Evolutionary conservation across 2,797 vertebrate genomes (phyloP).

Genomic region (Streptopelia turtur): DNA sequence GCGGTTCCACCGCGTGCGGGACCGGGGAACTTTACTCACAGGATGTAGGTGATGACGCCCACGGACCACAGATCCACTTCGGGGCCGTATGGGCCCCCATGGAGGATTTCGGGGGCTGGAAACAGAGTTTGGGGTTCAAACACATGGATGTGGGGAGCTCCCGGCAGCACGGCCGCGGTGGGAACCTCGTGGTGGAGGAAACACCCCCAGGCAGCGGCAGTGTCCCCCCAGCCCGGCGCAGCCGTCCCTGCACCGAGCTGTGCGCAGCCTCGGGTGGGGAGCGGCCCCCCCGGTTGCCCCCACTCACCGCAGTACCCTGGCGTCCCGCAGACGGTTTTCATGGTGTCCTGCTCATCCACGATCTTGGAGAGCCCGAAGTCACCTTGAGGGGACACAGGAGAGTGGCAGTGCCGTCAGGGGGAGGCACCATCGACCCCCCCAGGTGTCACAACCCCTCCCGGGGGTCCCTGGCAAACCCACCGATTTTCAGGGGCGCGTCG

Average conservation of each 20-base stretch:
- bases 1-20: accelerated
- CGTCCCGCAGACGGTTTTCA: constrained; percentile 91
- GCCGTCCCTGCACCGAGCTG: accelerated
- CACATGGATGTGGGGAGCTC: accelerated
- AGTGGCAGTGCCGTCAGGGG: accelerated
- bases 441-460: accelerated
- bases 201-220: accelerated
- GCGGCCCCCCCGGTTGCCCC: accelerated
- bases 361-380: constrained; percentile 93
- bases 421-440: not conserved
- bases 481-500: constrained; percentile 86
- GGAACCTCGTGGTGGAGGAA: not conserved
- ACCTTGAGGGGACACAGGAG: constrained; percentile 70
- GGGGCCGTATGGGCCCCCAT: constrained; percentile 85
- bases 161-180: accelerated
- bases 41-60: constrained; percentile 91
- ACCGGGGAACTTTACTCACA: constrained; percentile 79
- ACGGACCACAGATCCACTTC: constrained; percentile 94
- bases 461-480: constrained; percentile 55
- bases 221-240: accelerated
- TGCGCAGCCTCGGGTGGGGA: accelerated
- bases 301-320: constrained; percentile 90
- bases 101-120: constrained; percentile 84
- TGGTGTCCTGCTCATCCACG: constrained; percentile 88
- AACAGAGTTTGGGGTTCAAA: not conserved